Conservation (phyloP, 2,888 invertebrate species). For the Pristionchus arcanus region DNA sequence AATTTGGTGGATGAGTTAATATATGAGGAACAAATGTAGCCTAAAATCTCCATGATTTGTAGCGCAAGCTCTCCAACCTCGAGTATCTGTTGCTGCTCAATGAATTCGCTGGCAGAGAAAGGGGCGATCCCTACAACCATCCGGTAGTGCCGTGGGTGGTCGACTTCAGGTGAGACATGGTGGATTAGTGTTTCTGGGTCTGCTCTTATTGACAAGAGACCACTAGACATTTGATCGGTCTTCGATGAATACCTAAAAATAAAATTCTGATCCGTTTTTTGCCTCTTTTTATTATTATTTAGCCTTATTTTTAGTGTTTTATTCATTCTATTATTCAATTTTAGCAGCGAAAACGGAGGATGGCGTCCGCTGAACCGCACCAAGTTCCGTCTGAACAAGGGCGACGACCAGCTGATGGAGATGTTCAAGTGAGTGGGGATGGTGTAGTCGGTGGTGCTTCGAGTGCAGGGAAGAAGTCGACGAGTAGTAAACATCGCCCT, state of each 20-base stretch:
- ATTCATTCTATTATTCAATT: not conserved
- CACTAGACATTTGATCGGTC: not conserved
- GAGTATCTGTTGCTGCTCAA: conserved; percentile 94
- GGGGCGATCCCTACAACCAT: conserved; percentile 92
- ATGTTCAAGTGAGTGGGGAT: conserved; percentile 52
- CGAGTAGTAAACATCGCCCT: conserved; percentile 46
- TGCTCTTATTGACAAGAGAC: conserved; percentile 81
- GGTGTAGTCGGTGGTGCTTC: conserved; percentile 81
- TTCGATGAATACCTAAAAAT: too few relatives aligned
- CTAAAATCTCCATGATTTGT: conserved; percentile 84
- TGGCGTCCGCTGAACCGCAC: conserved; percentile 95
- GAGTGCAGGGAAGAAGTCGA: conserved; percentile 2
- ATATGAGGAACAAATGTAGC: not conserved
- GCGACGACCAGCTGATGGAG: conserved; percentile 93
- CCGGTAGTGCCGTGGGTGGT: conserved; percentile 98
- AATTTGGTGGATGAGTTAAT: too few relatives aligned
- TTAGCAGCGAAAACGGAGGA: conserved; percentile 82
- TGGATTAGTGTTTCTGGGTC: not conserved
- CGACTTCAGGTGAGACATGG: conserved; percentile 87
- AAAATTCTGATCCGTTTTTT: too few relatives aligned
- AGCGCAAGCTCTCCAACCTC: conserved; percentile 91
- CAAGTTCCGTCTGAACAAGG: conserved; percentile 96
- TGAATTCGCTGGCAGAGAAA: conserved; percentile 84
- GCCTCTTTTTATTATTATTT: too few relatives aligned
- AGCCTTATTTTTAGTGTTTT: too few relatives aligned